A percentile compares a stretch with the other conserved stretches of the same genome.
Conservation (phyloP, 2,113 vertebrate genomes). For the Setophaga petechia region DNA sequence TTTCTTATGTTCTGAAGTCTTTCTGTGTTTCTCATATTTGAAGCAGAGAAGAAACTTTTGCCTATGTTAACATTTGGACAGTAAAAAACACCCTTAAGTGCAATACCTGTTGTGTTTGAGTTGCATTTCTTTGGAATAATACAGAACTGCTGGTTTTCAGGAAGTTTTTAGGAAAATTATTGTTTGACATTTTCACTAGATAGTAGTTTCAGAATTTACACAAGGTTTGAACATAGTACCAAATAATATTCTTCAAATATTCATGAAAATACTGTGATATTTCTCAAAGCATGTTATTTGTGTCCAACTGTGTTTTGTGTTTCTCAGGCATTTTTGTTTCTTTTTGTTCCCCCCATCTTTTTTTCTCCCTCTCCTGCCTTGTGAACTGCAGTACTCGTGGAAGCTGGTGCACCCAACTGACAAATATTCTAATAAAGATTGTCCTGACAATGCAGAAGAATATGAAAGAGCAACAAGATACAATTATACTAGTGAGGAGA, state of each 20-base stretch:
- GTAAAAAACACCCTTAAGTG: background rate
- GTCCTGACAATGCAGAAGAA: conserved; percentile 88
- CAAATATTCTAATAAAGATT: conserved; percentile 92
- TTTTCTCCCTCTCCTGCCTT: background rate
- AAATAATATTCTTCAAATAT: background rate
- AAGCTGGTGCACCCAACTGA: conserved; percentile 89
- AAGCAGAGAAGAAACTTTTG: background rate
- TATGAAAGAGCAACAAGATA: conserved; percentile 89
- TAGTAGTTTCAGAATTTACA: background rate
- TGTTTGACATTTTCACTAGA: background rate
- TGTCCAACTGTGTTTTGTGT: background rate
- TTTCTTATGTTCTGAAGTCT: background rate
- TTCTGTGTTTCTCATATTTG: background rate
- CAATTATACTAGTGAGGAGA: conserved; percentile 89
- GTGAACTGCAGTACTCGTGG: conserved; percentile 82
- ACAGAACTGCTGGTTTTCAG: background rate
- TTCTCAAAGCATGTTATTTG: background rate
- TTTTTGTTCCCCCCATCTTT: background rate
- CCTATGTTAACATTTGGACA: background rate
- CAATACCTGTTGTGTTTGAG: background rate
- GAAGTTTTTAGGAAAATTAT: background rate
- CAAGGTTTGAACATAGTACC: background rate
- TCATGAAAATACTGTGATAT: background rate
- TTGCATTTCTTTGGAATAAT: background rate
- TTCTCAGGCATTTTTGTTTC: background rate